These are phyloP conservation scores for Achroia grisella DNA, from an alignment of 1,140 invertebrate genomes.

Conservation along the genomic window DNA sequence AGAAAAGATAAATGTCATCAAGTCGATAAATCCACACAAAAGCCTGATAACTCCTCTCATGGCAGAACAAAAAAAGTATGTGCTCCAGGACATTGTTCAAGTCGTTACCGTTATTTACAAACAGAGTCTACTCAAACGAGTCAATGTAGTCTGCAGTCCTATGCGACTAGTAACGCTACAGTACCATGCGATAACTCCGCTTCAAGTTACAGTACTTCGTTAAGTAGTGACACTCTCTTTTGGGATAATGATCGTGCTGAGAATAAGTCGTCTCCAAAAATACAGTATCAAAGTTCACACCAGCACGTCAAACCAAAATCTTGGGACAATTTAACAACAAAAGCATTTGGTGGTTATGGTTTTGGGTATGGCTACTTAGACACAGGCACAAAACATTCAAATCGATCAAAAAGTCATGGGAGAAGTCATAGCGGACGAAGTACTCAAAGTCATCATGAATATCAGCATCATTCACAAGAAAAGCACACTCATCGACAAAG, in stretches of 20 bases:
- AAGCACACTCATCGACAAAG: slow-evolving; percentile 70
- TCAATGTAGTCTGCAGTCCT: slow-evolving; percentile 86
- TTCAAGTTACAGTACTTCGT: slow-evolving; percentile 86
- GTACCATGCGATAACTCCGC: slow-evolving; percentile 79
- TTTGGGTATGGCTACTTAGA: slow-evolving; percentile 89
- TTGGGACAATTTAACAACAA: slow-evolving; percentile 90
- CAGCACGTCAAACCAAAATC: slow-evolving; percentile 85
- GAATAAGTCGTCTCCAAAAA: slow-evolving; percentile 59
- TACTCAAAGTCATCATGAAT: slow-evolving; percentile 71
- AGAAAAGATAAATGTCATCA: slow-evolving; percentile 68
- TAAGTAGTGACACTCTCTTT: slow-evolving; percentile 88
- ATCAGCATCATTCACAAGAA: slow-evolving; percentile 55
- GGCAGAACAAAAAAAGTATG: slow-evolving; percentile 57
- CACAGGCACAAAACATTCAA: slow-evolving; percentile 74
- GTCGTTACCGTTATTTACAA: slow-evolving; percentile 62
- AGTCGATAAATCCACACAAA: slow-evolving; percentile 60
- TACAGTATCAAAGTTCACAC: slow-evolving; percentile 68
- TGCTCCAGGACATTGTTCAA: slow-evolving; percentile 46
- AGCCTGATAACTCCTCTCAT: slow-evolving; percentile 50
- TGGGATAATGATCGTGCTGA: slow-evolving; percentile 78
- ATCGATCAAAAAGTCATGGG: slow-evolving; percentile 68
- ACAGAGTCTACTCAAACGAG: slow-evolving; percentile 79
- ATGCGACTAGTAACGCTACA: slow-evolving; percentile 78
- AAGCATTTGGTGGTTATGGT: slow-evolving; percentile 86
- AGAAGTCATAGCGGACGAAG: slow-evolving; percentile 61